These are phyloP conservation scores for Melieria omissa DNA, from an alignment of 2,888 invertebrate species.

Conservation along the genomic window DNA sequence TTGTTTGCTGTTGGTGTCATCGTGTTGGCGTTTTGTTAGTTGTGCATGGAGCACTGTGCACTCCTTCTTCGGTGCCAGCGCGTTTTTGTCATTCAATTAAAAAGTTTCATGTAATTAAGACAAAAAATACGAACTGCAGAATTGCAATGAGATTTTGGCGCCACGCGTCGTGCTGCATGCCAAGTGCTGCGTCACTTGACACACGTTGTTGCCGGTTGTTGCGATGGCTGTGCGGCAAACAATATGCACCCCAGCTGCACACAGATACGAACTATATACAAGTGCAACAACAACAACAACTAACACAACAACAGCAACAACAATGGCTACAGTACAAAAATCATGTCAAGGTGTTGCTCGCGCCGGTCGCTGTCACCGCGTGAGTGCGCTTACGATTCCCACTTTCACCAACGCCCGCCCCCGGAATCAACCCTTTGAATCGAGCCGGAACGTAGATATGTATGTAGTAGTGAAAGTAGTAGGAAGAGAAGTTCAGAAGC, in stretches of 20 bases:
- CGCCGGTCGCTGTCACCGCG: too few species aligned
- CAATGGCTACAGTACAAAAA: neutral
- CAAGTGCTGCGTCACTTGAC: too few species aligned
- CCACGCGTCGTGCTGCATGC: too few species aligned
- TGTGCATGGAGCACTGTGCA: neutral
- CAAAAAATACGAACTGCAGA: neutral
- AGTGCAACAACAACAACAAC: neutral
- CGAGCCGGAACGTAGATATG: too few species aligned
- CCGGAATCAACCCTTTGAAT: too few species aligned
- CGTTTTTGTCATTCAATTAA: conserved; percentile 28
- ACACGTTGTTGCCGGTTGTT: too few species aligned
- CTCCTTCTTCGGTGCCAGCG: neutral
- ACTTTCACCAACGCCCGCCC: too few species aligned
- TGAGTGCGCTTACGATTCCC: neutral
- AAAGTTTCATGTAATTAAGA: conserved; percentile 28
- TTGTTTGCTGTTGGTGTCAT: neutral
- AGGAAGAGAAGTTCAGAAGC: too few species aligned
- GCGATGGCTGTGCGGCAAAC: too few species aligned
- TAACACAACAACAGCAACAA: too few species aligned
- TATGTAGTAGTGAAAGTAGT: too few species aligned
- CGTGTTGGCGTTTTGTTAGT: neutral
- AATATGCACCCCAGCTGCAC: too few species aligned
- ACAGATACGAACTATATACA: neutral
- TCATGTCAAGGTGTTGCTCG: conserved; percentile 1
- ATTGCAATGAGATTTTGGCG: neutral